Evolutionary conservation across 2,113 vertebrate species (phyloP).

Genomic region (Alosa alosa): DNA sequence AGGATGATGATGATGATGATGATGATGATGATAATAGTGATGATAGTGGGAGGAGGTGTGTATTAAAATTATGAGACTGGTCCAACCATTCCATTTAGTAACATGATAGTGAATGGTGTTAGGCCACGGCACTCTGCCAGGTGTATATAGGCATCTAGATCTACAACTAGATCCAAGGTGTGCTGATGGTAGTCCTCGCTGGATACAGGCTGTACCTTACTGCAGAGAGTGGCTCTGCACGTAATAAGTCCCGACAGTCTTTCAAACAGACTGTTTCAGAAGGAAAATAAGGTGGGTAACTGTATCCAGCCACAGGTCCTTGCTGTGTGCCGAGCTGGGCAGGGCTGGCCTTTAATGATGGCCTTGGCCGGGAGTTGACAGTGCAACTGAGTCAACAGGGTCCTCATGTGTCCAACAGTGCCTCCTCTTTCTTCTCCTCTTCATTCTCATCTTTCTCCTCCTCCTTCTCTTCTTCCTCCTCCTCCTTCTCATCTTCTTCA

Average conservation of each 20-base stretch:
- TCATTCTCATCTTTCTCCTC: not conserved
- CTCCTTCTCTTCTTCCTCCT: not conserved
- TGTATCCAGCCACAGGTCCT: slow-evolving; percentile 18
- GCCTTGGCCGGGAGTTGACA: slow-evolving; percentile 16
- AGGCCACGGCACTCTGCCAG: not conserved
- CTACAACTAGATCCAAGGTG: not conserved
- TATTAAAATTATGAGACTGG: not conserved
- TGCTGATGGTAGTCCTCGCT: not conserved
- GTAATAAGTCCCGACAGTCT: slow-evolving; percentile 8
- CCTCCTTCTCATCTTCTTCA: not conserved
- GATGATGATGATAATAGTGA: too few relatives aligned
- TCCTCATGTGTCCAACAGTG: not conserved
- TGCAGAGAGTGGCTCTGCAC: not conserved
- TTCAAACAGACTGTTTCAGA: slow-evolving; percentile 24
- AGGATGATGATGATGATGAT: too few relatives aligned
- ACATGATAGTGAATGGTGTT: not conserved
- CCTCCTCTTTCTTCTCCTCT: not conserved
- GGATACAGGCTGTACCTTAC: not conserved
- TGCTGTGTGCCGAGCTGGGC: not conserved
- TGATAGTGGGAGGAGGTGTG: too few relatives aligned
- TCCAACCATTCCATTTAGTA: not conserved
- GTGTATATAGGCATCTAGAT: not conserved
- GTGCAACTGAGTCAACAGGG: slow-evolving; percentile 4
- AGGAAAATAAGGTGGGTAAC: slow-evolving; percentile 8
- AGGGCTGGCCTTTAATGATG: not conserved